Base-by-base conservation (phyloP, 2,113 vertebrate species). In the Apistogramma diplotaenia region DNA sequence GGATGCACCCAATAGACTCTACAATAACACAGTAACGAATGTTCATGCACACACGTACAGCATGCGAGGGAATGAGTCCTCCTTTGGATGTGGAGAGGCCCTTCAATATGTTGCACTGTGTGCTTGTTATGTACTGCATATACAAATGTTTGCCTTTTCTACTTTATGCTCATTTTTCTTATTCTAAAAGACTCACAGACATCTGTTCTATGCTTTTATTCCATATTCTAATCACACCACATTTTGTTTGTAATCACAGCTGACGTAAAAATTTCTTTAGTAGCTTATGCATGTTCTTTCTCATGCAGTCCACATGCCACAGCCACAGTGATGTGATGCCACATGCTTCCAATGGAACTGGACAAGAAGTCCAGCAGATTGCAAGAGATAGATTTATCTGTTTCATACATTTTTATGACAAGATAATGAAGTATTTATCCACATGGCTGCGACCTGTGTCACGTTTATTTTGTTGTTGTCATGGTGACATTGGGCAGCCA, bases 1-100 rank as follows among this genome's bases (percentile, higher is more conserved):
- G 91, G 75, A 89, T 89, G 89, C 85, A 85, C 83, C 85, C 89
- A 74, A 18, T 67, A 79, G 79, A 84, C 81, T 62, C 9, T 15
- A 18, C 53, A 35, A 74, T 54, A 54, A 40, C 57, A 55, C 37
- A 33, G 43, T 46, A 46, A 57, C 23, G 25, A 27, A 27, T 27
- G 55, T 57, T 12, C 13, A 57, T 27, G 13, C 13, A 57, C 13
- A 27, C 16, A 8, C 25, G 8, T 56, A 9, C 23, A 16, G 21
- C 54, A 55, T 55, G 11, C 54, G 13, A 55, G 33, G 33, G 33
- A 35, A 35, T 35, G 33, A 35, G 9, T 35, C 8, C 33, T 35
- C 33, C 33, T 8, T 8, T 35, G 33, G 7, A 33, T 5, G 33
- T 33, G 33, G 33, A 31, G 33, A 19, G 40, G 51, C 73, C 46